phyloP scores from a whole-genome alignment of 2,113 vertebrate species.

The Zosterops borbonicus region DNA sequence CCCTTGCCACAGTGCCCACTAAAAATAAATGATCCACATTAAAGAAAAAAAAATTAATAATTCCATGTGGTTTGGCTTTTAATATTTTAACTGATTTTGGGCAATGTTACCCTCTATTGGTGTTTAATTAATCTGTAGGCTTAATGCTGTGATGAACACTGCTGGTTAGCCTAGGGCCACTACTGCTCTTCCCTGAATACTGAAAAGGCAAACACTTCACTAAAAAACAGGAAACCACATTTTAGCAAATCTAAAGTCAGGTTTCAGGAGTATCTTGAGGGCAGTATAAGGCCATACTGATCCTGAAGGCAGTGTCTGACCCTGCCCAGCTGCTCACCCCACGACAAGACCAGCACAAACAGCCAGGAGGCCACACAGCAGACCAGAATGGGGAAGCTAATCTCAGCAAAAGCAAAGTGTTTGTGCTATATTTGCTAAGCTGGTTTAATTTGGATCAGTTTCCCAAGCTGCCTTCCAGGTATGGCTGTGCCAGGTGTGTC shows the following conservation, averaged over 20 bases:
- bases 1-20: background rate
- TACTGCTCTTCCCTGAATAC: background rate
- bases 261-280: background rate
- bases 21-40: background rate
- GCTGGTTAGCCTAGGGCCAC: background rate
- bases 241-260: conserved; percentile 5
- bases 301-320: background rate
- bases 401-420: background rate
- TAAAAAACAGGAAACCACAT: conserved; percentile 33
- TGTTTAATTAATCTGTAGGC: background rate
- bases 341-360: background rate
- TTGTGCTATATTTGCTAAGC: background rate
- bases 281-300: background rate
- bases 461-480: background rate
- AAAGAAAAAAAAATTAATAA: background rate
- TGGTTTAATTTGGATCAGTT: background rate
- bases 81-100: background rate
- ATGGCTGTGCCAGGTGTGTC: background rate
- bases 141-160: background rate
- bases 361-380: background rate
- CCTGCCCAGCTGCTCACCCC: background rate
- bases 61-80: background rate
- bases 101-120: background rate
- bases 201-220: background rate
- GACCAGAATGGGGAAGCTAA: background rate